Conservation (phyloP, 2,888 invertebrate genomes). For the Polyommatus iphigenia region DNA sequence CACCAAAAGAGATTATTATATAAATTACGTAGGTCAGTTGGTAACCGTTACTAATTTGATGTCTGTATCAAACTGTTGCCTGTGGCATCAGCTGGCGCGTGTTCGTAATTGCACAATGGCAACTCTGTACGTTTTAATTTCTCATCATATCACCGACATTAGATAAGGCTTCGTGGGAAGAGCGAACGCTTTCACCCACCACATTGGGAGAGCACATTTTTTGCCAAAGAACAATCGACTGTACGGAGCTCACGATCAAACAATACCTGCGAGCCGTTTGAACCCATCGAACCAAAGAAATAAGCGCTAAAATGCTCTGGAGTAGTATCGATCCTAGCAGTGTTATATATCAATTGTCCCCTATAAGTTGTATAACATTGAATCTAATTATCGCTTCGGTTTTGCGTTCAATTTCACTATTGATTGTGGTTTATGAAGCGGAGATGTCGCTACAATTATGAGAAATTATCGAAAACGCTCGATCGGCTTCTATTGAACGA, state of each 20-base stretch:
- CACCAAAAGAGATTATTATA: not conserved
- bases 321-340: constrained; percentile 6
- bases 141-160: constrained; percentile 47
- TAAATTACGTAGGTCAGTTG: not conserved
- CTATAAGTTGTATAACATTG: constrained; percentile 42
- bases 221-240: constrained; percentile 47
- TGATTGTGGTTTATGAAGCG: constrained; percentile 37
- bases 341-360: constrained; percentile 34
- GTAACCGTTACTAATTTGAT: not conserved
- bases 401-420: constrained; percentile 47
- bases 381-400: constrained; percentile 39
- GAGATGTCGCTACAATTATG: constrained; percentile 34
- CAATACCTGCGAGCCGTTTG: constrained; percentile 30
- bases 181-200: constrained; percentile 49
- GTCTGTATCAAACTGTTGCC: not conserved
- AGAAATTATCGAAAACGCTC: constrained; percentile 35
- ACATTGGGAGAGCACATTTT: constrained; percentile 50
- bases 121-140: constrained; percentile 38
- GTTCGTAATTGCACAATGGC: constrained; percentile 40
- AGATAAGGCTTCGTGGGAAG: constrained; percentile 60
- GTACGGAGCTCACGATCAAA: constrained; percentile 32
- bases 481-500: constrained; percentile 13
- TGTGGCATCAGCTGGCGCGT: constrained; percentile 27
- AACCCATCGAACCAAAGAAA: not conserved
- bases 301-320: constrained; percentile 32